phyloP scores from a whole-genome alignment of 2,888 invertebrate genomes.

The Chrysolina oricalcia region DNA sequence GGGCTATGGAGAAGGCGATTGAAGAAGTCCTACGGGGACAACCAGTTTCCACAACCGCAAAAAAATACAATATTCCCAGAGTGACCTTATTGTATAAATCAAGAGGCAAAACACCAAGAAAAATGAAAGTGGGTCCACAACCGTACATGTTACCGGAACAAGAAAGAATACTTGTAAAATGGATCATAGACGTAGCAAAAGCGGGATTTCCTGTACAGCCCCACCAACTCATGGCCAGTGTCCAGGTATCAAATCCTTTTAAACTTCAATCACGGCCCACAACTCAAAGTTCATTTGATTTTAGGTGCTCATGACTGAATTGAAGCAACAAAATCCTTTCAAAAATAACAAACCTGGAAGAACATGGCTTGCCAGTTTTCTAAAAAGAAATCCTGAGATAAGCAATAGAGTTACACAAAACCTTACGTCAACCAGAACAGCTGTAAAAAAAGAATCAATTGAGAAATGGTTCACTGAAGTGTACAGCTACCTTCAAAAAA shows the following conservation, averaged over 20 bases:
- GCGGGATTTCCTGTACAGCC: background rate
- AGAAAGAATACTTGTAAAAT: constrained; percentile 37
- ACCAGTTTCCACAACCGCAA: constrained; percentile 27
- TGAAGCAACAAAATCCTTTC: constrained; percentile 18
- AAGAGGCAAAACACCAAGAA: constrained; percentile 26
- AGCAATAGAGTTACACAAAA: constrained; percentile 13
- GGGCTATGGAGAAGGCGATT: constrained; percentile 34
- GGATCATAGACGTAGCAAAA: constrained; percentile 28
- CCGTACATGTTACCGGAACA: constrained; percentile 22
- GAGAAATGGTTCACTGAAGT: constrained; percentile 36
- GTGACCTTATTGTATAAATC: constrained; percentile 34
- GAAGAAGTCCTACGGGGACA: constrained; percentile 35
- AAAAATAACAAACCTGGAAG: constrained; percentile 24
- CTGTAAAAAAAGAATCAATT: constrained; percentile 18
- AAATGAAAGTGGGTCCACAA: constrained; percentile 31
- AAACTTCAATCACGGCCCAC: constrained; percentile 5
- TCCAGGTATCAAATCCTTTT: constrained; percentile 16
- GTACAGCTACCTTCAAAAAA: background rate
- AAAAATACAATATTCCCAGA: constrained; percentile 27
- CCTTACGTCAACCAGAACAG: constrained; percentile 26
- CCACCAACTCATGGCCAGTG: constrained; percentile 29
- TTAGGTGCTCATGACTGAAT: background rate
- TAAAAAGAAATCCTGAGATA: constrained; percentile 34
- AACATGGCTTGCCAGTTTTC: constrained; percentile 26
- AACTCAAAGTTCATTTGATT: background rate